Evolutionary conservation across 2,113 vertebrate genomes (phyloP).

Genomic region (Nothoprocta perdicaria): DNA sequence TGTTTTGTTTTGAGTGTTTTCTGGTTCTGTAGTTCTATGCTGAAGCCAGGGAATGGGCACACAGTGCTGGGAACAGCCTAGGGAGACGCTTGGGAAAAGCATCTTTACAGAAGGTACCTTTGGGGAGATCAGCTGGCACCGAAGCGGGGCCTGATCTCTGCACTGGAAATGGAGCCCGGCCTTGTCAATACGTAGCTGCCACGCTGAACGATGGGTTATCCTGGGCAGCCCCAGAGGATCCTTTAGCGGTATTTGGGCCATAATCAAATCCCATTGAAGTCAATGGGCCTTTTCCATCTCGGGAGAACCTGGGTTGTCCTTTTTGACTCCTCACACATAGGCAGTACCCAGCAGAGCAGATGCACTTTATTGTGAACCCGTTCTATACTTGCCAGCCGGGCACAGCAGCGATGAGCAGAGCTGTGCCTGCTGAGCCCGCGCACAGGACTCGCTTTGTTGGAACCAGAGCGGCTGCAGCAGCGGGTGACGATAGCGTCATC

Average conservation of each 20-base stretch:
- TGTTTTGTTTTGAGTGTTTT: background rate
- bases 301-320: background rate
- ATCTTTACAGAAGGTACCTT: background rate
- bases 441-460: background rate
- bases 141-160: background rate
- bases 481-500: background rate
- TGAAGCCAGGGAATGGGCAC: background rate
- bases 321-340: background rate
- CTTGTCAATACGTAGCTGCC: background rate
- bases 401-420: background rate
- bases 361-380: background rate
- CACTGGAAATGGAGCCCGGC: background rate
- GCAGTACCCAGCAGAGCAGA: background rate
- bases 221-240: background rate
- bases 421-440: rapidly evolving
- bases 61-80: background rate
- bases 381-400: background rate
- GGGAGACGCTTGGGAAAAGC: background rate
- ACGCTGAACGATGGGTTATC: background rate
- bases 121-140: background rate
- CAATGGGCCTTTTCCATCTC: background rate
- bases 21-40: background rate
- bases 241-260: background rate
- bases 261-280: background rate
- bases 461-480: background rate